These are phyloP conservation scores for Eufriesea mexicana DNA, from an alignment of 1,140 invertebrate species.

Conservation along the genomic window DNA sequence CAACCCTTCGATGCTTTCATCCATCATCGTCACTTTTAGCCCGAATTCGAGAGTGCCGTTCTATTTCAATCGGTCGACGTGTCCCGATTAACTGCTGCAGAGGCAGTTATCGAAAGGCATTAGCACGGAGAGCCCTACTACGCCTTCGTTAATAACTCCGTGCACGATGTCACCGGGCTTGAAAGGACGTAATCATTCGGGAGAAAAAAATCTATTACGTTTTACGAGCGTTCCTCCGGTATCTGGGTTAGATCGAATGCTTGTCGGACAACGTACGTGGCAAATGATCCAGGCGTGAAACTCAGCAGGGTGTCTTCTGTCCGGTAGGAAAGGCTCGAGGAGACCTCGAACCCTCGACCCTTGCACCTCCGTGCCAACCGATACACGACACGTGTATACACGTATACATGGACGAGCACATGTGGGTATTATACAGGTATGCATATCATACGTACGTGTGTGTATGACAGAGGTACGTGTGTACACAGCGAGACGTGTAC, in stretches of 20 bases:
- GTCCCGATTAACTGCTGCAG: too few species aligned
- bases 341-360: background rate
- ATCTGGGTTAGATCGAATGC: conserved; percentile 4
- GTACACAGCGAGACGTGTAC: background rate
- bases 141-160: background rate
- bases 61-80: too few species aligned
- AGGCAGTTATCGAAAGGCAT: too few species aligned
- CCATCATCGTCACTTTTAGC: background rate
- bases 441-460: background rate
- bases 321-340: conserved; percentile 1
- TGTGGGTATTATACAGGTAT: background rate
- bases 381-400: conserved; percentile 17
- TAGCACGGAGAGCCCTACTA: too few species aligned
- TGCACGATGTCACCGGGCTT: background rate
- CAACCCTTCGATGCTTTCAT: background rate
- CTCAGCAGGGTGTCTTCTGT: background rate
- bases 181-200: background rate
- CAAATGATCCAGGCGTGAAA: conserved; percentile 6
- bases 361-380: background rate
- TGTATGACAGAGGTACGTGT: too few species aligned
- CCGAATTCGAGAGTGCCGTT: background rate
- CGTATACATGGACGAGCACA: background rate
- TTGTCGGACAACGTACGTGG: background rate
- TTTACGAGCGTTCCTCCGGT: background rate
- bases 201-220: background rate